A percentile compares a stretch with the other conserved stretches of the same genome.
These are phyloP conservation scores for Drosophila pachea DNA, from an alignment of 1,140 invertebrate genomes.

Conservation along the genomic window DNA sequence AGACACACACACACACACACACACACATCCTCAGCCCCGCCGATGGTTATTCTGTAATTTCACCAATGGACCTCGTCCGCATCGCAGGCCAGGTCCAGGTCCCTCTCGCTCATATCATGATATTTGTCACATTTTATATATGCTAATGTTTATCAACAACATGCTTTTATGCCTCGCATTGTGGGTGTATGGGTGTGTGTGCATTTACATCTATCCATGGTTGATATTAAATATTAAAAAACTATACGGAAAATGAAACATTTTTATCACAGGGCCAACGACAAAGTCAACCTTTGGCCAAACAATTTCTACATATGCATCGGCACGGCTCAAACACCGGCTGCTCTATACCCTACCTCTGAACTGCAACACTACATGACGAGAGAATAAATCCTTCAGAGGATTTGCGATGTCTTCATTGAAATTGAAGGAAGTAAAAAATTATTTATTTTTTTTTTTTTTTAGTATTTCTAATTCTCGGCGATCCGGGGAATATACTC, in stretches of 20 bases:
- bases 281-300: slow-evolving; percentile 32
- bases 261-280: slow-evolving; percentile 66
- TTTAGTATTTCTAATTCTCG: not conserved
- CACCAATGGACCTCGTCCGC: slow-evolving; percentile 32
- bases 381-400: too few species aligned
- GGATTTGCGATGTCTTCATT: too few species aligned
- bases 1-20: not conserved
- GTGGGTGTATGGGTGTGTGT: slow-evolving; percentile 21
- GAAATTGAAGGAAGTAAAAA: too few species aligned
- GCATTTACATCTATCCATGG: slow-evolving; percentile 50
- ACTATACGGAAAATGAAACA: slow-evolving; percentile 74
- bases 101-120: slow-evolving; percentile 29
- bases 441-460: too few species aligned
- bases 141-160: slow-evolving; percentile 70
- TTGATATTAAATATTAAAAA: slow-evolving; percentile 75
- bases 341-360: slow-evolving; percentile 7
- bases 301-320: slow-evolving; percentile 12
- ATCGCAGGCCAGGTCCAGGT: not conserved
- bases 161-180: slow-evolving; percentile 58
- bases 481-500: not conserved
- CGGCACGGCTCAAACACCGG: slow-evolving; percentile 1
- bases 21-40: too few species aligned
- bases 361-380: too few species aligned
- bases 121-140: slow-evolving; percentile 67
- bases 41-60: slow-evolving; percentile 37